Percentiles rank a stretch among this genome's conserved stretches.
Evolutionary conservation across 2,797 vertebrate species (phyloP).

Genomic region (Gobio occitaniae): DNA sequence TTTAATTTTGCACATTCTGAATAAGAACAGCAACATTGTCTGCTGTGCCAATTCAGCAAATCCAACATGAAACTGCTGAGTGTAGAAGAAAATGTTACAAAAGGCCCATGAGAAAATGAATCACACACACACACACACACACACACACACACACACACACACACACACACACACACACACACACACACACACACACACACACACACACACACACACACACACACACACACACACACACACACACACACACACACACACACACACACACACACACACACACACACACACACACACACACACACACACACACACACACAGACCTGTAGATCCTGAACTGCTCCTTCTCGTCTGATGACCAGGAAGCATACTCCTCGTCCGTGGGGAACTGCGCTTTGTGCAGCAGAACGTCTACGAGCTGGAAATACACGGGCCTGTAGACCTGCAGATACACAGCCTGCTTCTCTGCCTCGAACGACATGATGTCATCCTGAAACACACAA

Average conservation of each 20-base stretch:
- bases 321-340: constrained; percentile 99
- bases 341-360: constrained; percentile 97
- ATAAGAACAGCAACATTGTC: background rate
- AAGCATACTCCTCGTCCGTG: constrained; percentile 92
- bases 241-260: background rate
- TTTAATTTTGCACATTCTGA: background rate
- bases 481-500: constrained; percentile 86
- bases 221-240: background rate
- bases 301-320: constrained; percentile 66
- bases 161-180: constrained; percentile 6
- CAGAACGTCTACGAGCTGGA: constrained; percentile 96
- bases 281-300: background rate
- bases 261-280: background rate
- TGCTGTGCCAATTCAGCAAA: background rate
- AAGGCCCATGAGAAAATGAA: constrained; percentile 58
- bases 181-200: background rate
- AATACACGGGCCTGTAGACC: constrained; percentile 96
- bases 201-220: constrained; percentile 1
- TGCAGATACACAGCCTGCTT: constrained; percentile 96
- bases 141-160: background rate
- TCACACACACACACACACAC: background rate
- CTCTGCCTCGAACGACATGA: constrained; percentile 94
- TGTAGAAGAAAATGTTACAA: background rate
- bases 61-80: background rate
- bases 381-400: constrained; percentile 98